Evolutionary conservation across 64 coral and sea anemone species (phyloP), one percentile per base, ranked within the genome.

Genomic region (Porites australiensis): DNA sequence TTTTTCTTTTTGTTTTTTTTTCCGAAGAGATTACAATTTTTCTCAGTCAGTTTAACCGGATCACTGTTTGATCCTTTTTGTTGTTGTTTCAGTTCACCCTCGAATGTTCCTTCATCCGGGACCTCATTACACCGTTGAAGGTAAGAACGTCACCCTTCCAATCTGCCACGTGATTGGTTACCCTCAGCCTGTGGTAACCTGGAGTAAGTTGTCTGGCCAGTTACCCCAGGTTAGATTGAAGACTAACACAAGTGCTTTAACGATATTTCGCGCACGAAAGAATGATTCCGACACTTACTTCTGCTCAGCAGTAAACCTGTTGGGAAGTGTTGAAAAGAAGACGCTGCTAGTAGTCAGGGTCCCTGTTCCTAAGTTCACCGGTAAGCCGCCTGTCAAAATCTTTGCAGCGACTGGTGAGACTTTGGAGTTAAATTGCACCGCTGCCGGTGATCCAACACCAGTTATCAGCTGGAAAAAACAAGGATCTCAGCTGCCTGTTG

Each of bases 151-250:
- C 46, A 69, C 74, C 63, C 62, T 95, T 6, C 89, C 89, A 5
- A 59, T 37, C 7, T 94, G 93, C 78, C 20, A 86, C 71, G 79
- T 86, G 52, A 77, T 21, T 22, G 93, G 87, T n/a, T 50, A 94
- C 20, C 93, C 93, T 6, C 22, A 50, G n/a, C 93, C 93, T 47
- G 50, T 64, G 10, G 16, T 94, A 46, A 90, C 70, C 1, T 94
- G 93, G 93, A 85, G 69, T 6, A 94, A 90, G 37, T 70, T 80
- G 2, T 79, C 49, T 47, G 87, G 70, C 13, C 79, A 77, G 21
- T 22, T 90, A 23, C 46, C 88, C 4, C 47, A 83, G 19, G 37
- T 11, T 16, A 79, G 77, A 46, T 65, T 49, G 2, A 47, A 16
- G 8, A 3, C 4, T 3, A 86, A 18, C 23, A 37, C 65, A 43